A percentile compares a stretch with the other conserved stretches of the same genome.
Conservation (phyloP, 1,140 invertebrate genomes). For the Tribolium madens region DNA sequence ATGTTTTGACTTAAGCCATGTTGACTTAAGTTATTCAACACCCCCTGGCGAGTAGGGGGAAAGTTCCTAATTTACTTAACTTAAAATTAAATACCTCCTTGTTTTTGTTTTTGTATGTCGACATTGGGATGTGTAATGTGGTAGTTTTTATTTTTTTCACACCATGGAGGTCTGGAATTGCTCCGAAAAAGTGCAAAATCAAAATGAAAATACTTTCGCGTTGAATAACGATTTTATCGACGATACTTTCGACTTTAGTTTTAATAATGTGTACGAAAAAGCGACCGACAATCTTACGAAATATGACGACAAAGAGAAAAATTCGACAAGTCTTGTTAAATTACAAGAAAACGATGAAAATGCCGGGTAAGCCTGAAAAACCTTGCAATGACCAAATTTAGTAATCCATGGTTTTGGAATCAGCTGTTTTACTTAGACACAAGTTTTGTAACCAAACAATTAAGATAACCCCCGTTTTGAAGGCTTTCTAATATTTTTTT, state of each 20-base stretch:
- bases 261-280: slow-evolving; percentile 67
- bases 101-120: slow-evolving; percentile 49
- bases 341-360: slow-evolving; percentile 50
- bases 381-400: slow-evolving; percentile 50
- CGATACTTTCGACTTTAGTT: slow-evolving; percentile 70
- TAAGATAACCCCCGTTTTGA: too few species aligned
- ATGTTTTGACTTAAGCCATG: background rate
- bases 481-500: too few species aligned
- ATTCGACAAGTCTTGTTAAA: slow-evolving; percentile 42
- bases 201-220: slow-evolving; percentile 59
- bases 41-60: slow-evolving; percentile 16
- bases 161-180: slow-evolving; percentile 47
- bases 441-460: background rate
- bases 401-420: slow-evolving; percentile 39
- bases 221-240: slow-evolving; percentile 71
- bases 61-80: slow-evolving; percentile 4
- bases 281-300: slow-evolving; percentile 38
- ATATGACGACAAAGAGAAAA: slow-evolving; percentile 40
- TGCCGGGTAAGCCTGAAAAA: slow-evolving; percentile 49
- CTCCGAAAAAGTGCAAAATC: slow-evolving; percentile 48
- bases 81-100: slow-evolving; percentile 39
- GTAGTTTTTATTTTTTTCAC: slow-evolving; percentile 24
- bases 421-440: slow-evolving; percentile 21
- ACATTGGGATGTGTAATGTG: slow-evolving; percentile 51
- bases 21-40: slow-evolving; percentile 30